Evolutionary conservation across 2,888 invertebrate genomes (phyloP).

Genomic region (Scaptomyza flava): DNA sequence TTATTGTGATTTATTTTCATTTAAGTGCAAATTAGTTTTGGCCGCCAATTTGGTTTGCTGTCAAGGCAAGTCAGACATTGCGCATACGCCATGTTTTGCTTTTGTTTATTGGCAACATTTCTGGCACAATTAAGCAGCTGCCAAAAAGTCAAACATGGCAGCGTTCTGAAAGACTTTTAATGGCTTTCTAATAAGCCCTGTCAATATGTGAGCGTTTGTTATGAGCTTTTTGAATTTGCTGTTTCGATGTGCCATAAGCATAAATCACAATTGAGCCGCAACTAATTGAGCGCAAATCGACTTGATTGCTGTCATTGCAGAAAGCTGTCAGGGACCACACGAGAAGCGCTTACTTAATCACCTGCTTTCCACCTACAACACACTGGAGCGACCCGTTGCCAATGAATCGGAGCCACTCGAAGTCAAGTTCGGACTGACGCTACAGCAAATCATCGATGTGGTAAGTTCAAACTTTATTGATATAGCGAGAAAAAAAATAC

Average conservation of each 20-base stretch:
- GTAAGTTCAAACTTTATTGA: constrained; percentile 87
- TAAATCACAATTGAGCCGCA: constrained; percentile 43
- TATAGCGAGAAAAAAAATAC: constrained; percentile 19
- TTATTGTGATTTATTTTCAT: constrained; percentile 3
- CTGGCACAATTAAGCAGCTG: constrained; percentile 52
- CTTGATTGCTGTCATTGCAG: constrained; percentile 85
- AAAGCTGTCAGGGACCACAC: constrained; percentile 94
- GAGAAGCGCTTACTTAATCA: constrained; percentile 94
- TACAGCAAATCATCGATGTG: constrained; percentile 98
- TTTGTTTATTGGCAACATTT: constrained; percentile 18
- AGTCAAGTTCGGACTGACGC: constrained; percentile 95
- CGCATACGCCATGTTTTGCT: constrained; percentile 5
- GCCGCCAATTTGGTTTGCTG: background rate
- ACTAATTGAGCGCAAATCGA: constrained; percentile 37
- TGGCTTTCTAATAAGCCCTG: constrained; percentile 66
- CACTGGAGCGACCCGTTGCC: constrained; percentile 94
- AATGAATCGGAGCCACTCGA: constrained; percentile 96
- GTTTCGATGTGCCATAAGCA: constrained; percentile 48
- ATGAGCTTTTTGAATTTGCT: constrained; percentile 44
- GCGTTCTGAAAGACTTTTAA: constrained; percentile 51
- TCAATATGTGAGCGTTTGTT: constrained; percentile 46
- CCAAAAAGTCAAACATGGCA: constrained; percentile 42
- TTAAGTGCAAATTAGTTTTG: background rate
- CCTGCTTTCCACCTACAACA: constrained; percentile 93
- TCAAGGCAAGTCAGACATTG: constrained; percentile 7